phyloP scores from a whole-genome alignment of 2,797 vertebrate species.

The Hapalemur alaotrensis region DNA sequence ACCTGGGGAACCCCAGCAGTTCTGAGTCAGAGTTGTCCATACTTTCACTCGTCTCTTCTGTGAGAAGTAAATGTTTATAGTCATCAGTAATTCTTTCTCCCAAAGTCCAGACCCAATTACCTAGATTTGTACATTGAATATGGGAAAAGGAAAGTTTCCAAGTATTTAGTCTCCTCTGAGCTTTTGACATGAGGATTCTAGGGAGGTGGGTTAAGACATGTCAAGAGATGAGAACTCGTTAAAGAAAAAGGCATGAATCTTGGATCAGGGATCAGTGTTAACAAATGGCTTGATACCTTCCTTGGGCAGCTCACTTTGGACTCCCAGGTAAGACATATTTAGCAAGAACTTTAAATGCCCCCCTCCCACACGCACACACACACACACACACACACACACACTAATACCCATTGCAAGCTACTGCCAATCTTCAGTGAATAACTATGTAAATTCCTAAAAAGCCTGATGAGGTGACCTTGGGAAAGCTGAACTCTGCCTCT shows the following conservation, averaged over 20 bases:
- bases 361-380: no score
- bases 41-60: neutral
- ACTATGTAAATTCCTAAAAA: neutral
- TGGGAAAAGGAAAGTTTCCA: neutral
- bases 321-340: neutral
- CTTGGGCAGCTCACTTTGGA: neutral
- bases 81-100: neutral
- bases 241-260: neutral
- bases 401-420: neutral
- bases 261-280: neutral
- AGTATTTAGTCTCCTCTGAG: neutral
- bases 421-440: neutral
- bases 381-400: neutral
- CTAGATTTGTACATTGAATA: neutral
- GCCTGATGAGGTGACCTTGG: neutral
- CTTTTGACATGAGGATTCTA: neutral
- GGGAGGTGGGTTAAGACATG: neutral
- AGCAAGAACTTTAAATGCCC: neutral
- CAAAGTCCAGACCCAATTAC: neutral
- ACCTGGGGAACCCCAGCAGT: no score
- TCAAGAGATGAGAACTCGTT: neutral
- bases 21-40: neutral
- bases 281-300: neutral
- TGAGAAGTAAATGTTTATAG: neutral
- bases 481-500: neutral